Evolutionary conservation across 2,113 vertebrate genomes (phyloP).

Genomic region (Cettia cetti): DNA sequence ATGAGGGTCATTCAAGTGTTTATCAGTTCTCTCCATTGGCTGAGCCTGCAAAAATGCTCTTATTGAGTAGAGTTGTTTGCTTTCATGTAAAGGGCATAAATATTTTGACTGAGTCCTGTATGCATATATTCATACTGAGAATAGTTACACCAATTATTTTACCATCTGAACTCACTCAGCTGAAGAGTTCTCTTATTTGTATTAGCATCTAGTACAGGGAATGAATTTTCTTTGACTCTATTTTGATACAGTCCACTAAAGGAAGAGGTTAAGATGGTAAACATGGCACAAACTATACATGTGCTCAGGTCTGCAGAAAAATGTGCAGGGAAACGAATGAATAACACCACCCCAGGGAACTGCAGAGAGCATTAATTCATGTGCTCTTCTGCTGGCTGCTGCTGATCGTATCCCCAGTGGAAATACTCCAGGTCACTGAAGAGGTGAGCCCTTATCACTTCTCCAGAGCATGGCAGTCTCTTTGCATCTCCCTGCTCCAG

Average conservation of each 20-base stretch:
- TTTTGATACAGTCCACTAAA: neutral
- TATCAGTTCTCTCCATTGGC: conserved; percentile 42
- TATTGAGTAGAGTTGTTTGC: neutral
- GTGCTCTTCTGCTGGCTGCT: neutral
- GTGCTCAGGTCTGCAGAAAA: neutral
- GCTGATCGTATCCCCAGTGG: neutral
- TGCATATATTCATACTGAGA: neutral
- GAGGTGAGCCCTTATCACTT: conserved; percentile 37
- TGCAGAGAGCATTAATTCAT: conserved; percentile 25
- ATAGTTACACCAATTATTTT: conserved; percentile 30
- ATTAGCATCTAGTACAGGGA: neutral
- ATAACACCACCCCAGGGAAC: conserved; percentile 18
- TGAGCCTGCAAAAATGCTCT: conserved; percentile 20
- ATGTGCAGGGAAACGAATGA: neutral
- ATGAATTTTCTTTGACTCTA: neutral
- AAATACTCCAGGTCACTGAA: conserved; percentile 22
- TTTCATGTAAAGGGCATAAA: conserved; percentile 21
- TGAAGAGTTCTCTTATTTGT: conserved; percentile 21
- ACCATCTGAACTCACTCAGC: neutral
- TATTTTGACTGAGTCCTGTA: neutral
- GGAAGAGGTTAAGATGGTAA: neutral
- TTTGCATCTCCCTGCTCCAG: conserved; percentile 38
- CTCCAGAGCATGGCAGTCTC: neutral
- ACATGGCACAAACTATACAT: neutral
- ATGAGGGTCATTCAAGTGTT: neutral